phyloP scores from a whole-genome alignment of 2,888 invertebrate species.

The Petrophora chlorosata region DNA sequence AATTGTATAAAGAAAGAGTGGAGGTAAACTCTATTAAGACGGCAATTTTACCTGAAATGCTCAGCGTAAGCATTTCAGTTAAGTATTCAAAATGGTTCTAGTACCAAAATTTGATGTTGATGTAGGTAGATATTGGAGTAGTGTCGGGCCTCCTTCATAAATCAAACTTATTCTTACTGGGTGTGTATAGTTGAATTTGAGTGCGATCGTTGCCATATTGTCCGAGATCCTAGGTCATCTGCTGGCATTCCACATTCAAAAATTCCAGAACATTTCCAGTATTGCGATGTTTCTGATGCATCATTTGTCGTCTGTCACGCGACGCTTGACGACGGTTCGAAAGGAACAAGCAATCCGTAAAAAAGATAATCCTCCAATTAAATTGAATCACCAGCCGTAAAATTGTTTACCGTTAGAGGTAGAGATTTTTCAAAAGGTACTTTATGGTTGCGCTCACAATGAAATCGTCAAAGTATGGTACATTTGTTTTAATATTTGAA shows the following conservation, averaged over 20 bases:
- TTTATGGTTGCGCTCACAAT: conserved; percentile 30
- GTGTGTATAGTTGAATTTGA: conserved; percentile 24
- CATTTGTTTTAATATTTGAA: neutral
- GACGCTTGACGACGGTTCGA: conserved; percentile 72
- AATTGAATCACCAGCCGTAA: conserved; percentile 76
- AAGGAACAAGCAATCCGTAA: conserved; percentile 55
- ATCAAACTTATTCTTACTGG: conserved; percentile 29
- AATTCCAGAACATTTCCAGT: conserved; percentile 7
- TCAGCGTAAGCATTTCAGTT: conserved; percentile 3
- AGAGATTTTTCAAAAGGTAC: conserved; percentile 47
- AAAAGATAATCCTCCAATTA: conserved; percentile 79
- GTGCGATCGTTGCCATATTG: conserved; percentile 25
- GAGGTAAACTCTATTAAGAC: neutral
- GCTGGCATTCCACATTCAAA: conserved; percentile 26
- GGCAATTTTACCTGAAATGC: neutral
- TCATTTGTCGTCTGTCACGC: conserved; percentile 75
- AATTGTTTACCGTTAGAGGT: conserved; percentile 78
- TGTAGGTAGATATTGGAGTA: too few relatives aligned
- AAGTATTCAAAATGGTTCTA: too few relatives aligned
- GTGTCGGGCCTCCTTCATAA: conserved; percentile 10
- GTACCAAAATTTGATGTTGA: too few relatives aligned
- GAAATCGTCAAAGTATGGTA: conserved; percentile 13
- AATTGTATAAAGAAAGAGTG: neutral
- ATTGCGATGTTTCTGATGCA: conserved; percentile 52
- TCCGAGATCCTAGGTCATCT: conserved; percentile 20